Percentiles rank a stretch among this genome's conserved stretches.
These are phyloP conservation scores for Drosophila meridiana DNA, from an alignment of 2,888 invertebrate species.

Conservation along the genomic window DNA sequence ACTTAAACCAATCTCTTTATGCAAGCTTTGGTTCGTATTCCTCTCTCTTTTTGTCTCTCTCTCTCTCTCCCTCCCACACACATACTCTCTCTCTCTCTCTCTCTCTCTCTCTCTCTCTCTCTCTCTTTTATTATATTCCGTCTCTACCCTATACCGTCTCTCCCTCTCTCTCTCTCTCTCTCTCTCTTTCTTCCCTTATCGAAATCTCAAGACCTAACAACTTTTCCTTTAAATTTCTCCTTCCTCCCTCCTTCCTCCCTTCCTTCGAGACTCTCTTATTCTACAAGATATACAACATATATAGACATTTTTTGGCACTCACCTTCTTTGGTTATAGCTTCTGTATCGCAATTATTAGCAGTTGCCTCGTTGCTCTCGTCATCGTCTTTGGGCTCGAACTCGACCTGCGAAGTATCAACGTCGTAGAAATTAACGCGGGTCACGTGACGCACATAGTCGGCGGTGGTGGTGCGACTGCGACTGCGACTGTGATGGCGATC, in stretches of 20 bases:
- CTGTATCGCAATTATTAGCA: conserved; percentile 91
- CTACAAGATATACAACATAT: background rate
- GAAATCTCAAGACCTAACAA: background rate
- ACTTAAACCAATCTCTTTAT: no score
- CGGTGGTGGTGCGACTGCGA: conserved; percentile 19
- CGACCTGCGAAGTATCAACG: conserved; percentile 86
- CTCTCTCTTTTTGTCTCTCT: background rate
- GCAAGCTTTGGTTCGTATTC: no score
- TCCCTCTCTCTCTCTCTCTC: background rate
- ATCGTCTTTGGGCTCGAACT: conserved; percentile 87
- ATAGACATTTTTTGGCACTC: conserved; percentile 75
- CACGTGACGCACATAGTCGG: conserved; percentile 85
- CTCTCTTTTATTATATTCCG: background rate
- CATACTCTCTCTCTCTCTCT: background rate
- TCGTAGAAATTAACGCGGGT: conserved; percentile 86
- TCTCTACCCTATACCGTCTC: no score
- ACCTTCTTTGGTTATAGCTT: conserved; percentile 96
- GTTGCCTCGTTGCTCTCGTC: conserved; percentile 88
- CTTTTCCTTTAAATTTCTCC: no score
- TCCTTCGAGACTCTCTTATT: background rate
- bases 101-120: background rate
- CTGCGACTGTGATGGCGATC: background rate
- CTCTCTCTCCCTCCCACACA: background rate
- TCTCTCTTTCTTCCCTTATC: background rate
- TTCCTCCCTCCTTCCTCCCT: background rate